Conservation (phyloP, 2,888 invertebrate species). For the Brassicogethes aeneus region DNA sequence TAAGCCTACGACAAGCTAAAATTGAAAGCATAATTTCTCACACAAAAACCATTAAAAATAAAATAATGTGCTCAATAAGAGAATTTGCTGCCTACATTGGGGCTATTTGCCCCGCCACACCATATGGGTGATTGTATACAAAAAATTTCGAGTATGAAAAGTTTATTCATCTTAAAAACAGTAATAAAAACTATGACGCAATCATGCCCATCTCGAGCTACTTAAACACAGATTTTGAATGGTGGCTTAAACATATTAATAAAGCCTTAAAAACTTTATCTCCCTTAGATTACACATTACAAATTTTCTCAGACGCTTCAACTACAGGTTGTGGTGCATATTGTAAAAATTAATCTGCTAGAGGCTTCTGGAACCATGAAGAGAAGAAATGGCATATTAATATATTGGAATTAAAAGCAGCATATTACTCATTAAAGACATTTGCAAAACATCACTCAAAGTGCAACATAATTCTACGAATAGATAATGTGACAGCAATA, state of each 20-base stretch:
- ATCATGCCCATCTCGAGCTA: background rate
- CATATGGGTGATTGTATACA: background rate
- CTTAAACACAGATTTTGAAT: background rate
- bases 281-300: background rate
- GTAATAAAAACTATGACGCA: background rate
- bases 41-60: background rate
- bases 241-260: background rate
- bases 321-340: background rate
- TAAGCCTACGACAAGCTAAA: constrained; percentile 1
- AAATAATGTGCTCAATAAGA: background rate
- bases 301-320: background rate
- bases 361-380: background rate
- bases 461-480: constrained; percentile 10
- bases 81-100: background rate
- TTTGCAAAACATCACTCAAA: constrained; percentile 8
- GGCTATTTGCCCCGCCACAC: background rate
- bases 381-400: constrained; percentile 14
- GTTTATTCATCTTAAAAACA: background rate
- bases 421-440: constrained; percentile 11
- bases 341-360: background rate
- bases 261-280: background rate
- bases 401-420: constrained; percentile 15
- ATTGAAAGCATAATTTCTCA: background rate
- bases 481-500: constrained; percentile 12
- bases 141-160: background rate